Base-by-base conservation (phyloP, 2,113 vertebrate genomes). In the Actenoides hombroni region DNA sequence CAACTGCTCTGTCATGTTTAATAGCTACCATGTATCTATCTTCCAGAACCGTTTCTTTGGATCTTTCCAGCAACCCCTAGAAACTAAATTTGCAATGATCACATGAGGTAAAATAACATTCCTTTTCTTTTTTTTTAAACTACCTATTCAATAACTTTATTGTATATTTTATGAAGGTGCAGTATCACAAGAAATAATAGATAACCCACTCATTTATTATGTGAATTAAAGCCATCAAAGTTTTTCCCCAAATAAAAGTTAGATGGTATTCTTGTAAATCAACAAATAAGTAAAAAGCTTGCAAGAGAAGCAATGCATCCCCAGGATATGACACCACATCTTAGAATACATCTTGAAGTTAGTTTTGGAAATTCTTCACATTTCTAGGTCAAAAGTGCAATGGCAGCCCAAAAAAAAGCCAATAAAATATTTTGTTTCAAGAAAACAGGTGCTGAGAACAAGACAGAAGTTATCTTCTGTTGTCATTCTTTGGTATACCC, bases 251-350 rank as follows among this genome's bases (percentile, higher is more conserved):
- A 70, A 61, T n/a, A 53, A 70, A 71, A 63, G 10, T 10, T 17
- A 81, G 19, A 1, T 23, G 6, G 31, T 42, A 37, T 23, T 31
- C 61, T 35, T 37, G 15, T 56, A 28, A 79, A 40, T 2, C 8
- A 63, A 42, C 2, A 63, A 67, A 54, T 13, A 74, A 42, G 28
- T 11, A 65, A 81, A 53, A 61, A 18, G 4, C 16, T 88, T 71
- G 8, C 1, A 1, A 60, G 60, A 71, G 8, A 8, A 65, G 10
- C 5, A 54, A 15, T n/a, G 18, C 6, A 48, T 9, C 3, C 3
- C 10, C 7, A 56, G 4, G n/a, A 25, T 9, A 31, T 3, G 5
- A 4, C 14, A 80, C 2, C 14, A 51, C 9, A 74, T 46, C 18
- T 73, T 39, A 75, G 23, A 94, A 84, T 6, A 69, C 3, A 65